Base-by-base conservation (phyloP, 2,888 invertebrate genomes). In the Lycophotia porphyrea region DNA sequence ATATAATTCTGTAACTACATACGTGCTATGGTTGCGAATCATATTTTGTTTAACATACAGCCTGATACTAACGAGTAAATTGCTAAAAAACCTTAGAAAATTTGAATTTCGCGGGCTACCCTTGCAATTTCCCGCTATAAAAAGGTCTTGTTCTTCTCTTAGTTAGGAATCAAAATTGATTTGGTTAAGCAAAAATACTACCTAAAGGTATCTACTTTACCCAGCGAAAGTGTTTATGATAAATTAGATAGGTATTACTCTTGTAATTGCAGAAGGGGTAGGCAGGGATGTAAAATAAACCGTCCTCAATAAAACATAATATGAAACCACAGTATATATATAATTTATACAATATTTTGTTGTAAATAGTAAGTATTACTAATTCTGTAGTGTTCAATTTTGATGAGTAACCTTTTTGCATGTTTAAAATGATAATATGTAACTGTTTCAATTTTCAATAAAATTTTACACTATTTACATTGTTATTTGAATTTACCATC, bases 361-460 rank as follows among this genome's bases (percentile, higher is more conserved):
- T 84, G 81, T 82, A 86, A 67, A 86, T 81, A 84, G n/a, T 78
- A 52, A 44, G 60, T 78, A 74, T 84, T 80, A 84, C 58, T 81
- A 65, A 78, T 67, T 52, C 49, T 80, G 58, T 76, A 68, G 71
- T 78, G 72, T 81, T 78, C 68, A 75, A 78, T 84, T 84, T 76
- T 78, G 58, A 70, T 49, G 39, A 70, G 69, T 64, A 82, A 85
- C 72, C 49, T 42, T 67, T 68, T 71, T 49, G 78, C 64, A 82
- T 71, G 82, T 82, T 82, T n/a, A 15, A 36, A 67, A 79, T 55
- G 21, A 39, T 63, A 58, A 66, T 55, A 76, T 60, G 58, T 47
- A 74, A 71, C 47, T 84, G 84, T 84, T 84, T 64, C 70, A 81
- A 84, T 73, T 77, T 60, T 73, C 70, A 82, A 84, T 81, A 82